Percentiles rank a stretch among this genome's conserved stretches.
These are phyloP conservation scores for Busseola fusca DNA, from an alignment of 2,888 invertebrate genomes.

Conservation along the genomic window DNA sequence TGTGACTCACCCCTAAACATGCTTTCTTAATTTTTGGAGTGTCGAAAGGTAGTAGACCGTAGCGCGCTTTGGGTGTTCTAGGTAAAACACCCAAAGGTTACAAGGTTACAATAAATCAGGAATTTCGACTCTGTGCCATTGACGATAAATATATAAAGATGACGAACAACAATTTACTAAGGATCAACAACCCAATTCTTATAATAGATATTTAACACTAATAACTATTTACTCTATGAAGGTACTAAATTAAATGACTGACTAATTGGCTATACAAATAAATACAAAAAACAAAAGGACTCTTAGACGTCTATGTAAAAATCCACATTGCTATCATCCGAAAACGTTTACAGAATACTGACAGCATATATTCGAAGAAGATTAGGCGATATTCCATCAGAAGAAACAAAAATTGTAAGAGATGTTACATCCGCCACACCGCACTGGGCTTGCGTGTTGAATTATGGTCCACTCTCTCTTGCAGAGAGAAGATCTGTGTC, in stretches of 20 bases:
- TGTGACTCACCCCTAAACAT: slow-evolving; percentile 30
- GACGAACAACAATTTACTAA: background rate
- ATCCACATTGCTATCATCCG: background rate
- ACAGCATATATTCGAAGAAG: background rate
- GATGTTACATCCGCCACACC: too few species aligned
- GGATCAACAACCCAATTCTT: background rate
- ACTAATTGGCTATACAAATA: background rate
- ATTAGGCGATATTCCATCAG: too few species aligned
- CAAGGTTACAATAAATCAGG: background rate
- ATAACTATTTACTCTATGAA: background rate
- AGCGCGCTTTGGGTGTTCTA: background rate
- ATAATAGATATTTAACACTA: background rate
- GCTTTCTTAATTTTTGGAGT: slow-evolving; percentile 16
- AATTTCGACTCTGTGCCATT: background rate
- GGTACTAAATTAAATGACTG: background rate
- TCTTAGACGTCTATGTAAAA: background rate
- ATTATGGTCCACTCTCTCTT: too few species aligned
- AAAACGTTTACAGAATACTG: background rate
- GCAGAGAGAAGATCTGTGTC: too few species aligned
- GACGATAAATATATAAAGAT: background rate
- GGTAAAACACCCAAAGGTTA: too few species aligned
- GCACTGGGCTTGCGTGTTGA: too few species aligned
- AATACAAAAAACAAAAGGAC: background rate
- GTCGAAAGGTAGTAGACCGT: background rate
- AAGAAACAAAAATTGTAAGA: too few species aligned